phyloP scores from a whole-genome alignment of 1,140 invertebrate species.

The Chironomus tepperi region DNA sequence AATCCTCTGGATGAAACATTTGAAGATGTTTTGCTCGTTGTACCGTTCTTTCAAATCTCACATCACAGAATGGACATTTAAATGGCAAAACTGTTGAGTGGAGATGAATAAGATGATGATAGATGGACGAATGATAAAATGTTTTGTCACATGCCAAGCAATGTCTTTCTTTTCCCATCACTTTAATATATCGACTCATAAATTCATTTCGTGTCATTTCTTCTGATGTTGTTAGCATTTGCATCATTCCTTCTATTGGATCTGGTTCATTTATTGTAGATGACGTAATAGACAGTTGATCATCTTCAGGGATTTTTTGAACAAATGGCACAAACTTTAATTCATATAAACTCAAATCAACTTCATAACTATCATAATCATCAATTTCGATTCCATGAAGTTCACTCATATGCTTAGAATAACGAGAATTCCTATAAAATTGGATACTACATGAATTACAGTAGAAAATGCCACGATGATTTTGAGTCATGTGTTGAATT shows the following conservation, averaged over 20 bases:
- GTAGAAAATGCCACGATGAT: not conserved
- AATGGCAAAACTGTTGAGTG: not conserved
- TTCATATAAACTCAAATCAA: not conserved
- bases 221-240: not conserved
- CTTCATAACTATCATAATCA: not conserved
- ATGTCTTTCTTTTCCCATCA: not conserved
- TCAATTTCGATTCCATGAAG: not conserved
- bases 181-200: not conserved
- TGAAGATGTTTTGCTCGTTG: not conserved
- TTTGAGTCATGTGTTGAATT: not conserved
- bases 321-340: not conserved
- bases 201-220: conserved; percentile 8
- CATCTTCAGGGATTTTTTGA: not conserved
- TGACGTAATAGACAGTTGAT: not conserved
- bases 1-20: not conserved
- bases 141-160: not conserved
- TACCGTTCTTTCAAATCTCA: not conserved
- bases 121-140: not conserved
- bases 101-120: not conserved
- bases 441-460: not conserved
- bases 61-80: conserved; percentile 11
- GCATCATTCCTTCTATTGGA: not conserved
- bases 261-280: not conserved
- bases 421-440: not conserved
- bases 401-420: not conserved